A percentile compares a stretch with the other conserved stretches of the same genome.
Conservation (phyloP, 2,888 invertebrate species). For the Lithophane semibrunnea region DNA sequence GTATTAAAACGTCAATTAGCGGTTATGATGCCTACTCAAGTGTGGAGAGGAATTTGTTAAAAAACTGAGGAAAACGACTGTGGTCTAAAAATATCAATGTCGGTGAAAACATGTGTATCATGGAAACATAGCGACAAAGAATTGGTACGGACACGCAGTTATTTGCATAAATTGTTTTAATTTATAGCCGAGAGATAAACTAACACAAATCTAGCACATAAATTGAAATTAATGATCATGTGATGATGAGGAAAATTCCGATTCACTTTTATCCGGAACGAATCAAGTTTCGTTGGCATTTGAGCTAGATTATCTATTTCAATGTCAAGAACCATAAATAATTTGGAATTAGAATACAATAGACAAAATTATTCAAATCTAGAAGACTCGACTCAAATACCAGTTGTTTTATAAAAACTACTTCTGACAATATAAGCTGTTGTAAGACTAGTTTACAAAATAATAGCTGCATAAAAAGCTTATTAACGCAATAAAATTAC, state of each 20-base stretch:
- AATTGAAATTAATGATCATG: not conserved
- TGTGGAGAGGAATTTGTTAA: constrained; percentile 41
- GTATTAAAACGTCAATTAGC: constrained; percentile 26
- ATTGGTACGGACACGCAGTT: not conserved
- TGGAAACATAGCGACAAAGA: constrained; percentile 16
- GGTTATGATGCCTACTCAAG: constrained; percentile 25
- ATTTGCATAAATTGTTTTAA: not conserved
- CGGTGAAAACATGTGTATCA: not conserved
- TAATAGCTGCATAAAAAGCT: constrained; percentile 16
- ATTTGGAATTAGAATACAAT: not conserved
- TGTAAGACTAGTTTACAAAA: constrained; percentile 2
- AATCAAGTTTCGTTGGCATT: constrained; percentile 38
- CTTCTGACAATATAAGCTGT: not conserved
- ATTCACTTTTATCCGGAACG: constrained; percentile 14
- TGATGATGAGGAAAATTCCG: not conserved
- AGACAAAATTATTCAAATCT: not conserved
- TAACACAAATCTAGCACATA: not conserved
- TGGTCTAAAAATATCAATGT: constrained; percentile 15
- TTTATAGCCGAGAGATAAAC: not conserved
- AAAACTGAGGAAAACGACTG: constrained; percentile 41
- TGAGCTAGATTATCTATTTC: not conserved
- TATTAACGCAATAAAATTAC: constrained; percentile 35
- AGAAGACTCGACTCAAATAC: constrained; percentile 18
- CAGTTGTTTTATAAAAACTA: constrained; percentile 3
- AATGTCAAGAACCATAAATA: constrained; percentile 30